Base-by-base conservation (phyloP, 2,113 vertebrate genomes). In the Australoheros scitulus region DNA sequence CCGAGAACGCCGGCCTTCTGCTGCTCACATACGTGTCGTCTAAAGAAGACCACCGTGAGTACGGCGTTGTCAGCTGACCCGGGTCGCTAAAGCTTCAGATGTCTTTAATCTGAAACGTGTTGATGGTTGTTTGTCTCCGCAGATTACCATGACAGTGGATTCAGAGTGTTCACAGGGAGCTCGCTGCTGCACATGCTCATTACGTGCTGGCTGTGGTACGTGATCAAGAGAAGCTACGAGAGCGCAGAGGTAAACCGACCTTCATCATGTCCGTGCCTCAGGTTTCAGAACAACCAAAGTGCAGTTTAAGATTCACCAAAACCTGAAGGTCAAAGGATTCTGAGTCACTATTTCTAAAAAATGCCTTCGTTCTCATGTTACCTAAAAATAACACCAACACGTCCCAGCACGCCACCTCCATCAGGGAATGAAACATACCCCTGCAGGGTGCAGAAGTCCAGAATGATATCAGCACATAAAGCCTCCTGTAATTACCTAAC, bases 1-100 rank as follows among this genome's bases (percentile, higher is more conserved):
- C 93, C 0, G 98, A 99, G 86, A 98, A 97, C 93, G 70, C 95
- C 0, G 96, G 97, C 1, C 97, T 99, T 20, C 95, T 99, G 29
- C 88, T 97, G 52, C 97, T 99, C 77, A 99, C 98, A 1, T 99
- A 97, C 1, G 96, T 99, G 89, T 96, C 96, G 20, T 99, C 98
- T 18, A 96, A 96, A 0, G 98, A 99, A 32, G 96, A 96, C 65
- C 97, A 98, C 87, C 93, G 97, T 99, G 91, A 94, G 98, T 88
- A 17, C 0, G 3, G 5, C 7, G 5, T 1, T 0, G 58, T 32
- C 70, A 0, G 43, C n/a, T 1, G 3, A 14, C 20, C 14, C n/a
- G 0, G 63, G 34, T 17, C 15, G 20, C 22, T 6, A 8, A 18
- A 70, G 41, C 22, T 0, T 50, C 41, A 0, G 41, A 26, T 22